A percentile compares a stretch with the other conserved stretches of the same genome.
Evolutionary conservation across 1,140 invertebrate species (phyloP).

Genomic region (Drosophila mayri): DNA sequence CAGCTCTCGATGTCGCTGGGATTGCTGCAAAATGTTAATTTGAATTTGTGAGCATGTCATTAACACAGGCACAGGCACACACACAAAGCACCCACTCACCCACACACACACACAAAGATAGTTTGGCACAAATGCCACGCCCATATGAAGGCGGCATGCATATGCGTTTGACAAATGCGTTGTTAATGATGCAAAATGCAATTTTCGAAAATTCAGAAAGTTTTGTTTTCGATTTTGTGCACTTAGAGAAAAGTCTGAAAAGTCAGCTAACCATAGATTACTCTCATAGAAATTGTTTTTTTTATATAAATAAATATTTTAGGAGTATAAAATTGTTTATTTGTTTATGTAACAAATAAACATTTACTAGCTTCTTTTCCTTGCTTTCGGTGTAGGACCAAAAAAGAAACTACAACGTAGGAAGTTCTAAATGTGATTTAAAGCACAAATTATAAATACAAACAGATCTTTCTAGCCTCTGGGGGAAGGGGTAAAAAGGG

Average conservation of each 20-base stretch:
- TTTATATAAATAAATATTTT: too few species aligned
- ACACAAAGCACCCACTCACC: constrained; percentile 35
- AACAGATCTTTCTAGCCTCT: not conserved
- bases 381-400: too few species aligned
- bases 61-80: constrained; percentile 66
- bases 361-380: not conserved
- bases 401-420: not conserved
- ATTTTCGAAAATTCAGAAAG: constrained; percentile 76
- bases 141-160: constrained; percentile 56
- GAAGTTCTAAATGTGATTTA: constrained; percentile 35
- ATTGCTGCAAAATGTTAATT: constrained; percentile 82
- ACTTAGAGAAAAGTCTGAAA: constrained; percentile 4
- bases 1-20: constrained; percentile 63
- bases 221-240: constrained; percentile 65
- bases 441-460: constrained; percentile 36
- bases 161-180: constrained; percentile 81
- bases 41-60: constrained; percentile 84
- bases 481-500: constrained; percentile 1
- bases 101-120: constrained; percentile 35
- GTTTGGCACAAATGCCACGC: constrained; percentile 36
- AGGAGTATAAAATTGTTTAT: not conserved
- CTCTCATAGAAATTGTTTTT: not conserved
- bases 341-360: not conserved
- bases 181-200: constrained; percentile 83
- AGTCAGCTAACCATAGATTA: too few species aligned